Evolutionary conservation across 2,113 vertebrate species (phyloP).

Genomic region (Forbesichthys agassizii): DNA sequence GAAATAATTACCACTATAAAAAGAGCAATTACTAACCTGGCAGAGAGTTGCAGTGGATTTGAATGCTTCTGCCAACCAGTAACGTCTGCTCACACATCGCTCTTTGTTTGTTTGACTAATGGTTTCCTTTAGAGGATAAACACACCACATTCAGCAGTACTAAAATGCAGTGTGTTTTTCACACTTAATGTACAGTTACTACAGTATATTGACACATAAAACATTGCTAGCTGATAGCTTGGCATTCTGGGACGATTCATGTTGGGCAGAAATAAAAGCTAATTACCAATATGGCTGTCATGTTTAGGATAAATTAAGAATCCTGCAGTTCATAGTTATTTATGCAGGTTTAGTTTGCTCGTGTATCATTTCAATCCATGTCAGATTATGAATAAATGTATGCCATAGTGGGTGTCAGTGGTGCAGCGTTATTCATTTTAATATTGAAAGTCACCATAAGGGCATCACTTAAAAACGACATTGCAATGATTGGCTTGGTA

Average conservation of each 20-base stretch:
- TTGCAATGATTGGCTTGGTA: constrained; percentile 50
- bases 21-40: constrained; percentile 84
- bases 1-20: constrained; percentile 84
- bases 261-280: constrained; percentile 32
- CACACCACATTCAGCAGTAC: constrained; percentile 61
- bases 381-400: constrained; percentile 56
- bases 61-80: constrained; percentile 67
- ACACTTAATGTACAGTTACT: constrained; percentile 23
- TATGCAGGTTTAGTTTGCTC: constrained; percentile 68
- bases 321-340: constrained; percentile 56
- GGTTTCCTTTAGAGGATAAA: constrained; percentile 74
- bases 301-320: constrained; percentile 41
- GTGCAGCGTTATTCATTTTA: constrained; percentile 67
- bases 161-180: constrained; percentile 57
- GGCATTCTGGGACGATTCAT: constrained; percentile 36
- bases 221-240: constrained; percentile 42
- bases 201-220: constrained; percentile 44
- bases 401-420: constrained; percentile 61
- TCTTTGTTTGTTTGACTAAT: constrained; percentile 78
- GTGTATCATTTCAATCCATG: constrained; percentile 61
- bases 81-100: constrained; percentile 61
- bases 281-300: constrained; percentile 48
- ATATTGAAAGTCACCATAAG: constrained; percentile 63
- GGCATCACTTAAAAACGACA: constrained; percentile 66
- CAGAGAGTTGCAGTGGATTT: constrained; percentile 75